phyloP scores from a whole-genome alignment of 1,140 invertebrate species.

The Caligus rogercresseyi region DNA sequence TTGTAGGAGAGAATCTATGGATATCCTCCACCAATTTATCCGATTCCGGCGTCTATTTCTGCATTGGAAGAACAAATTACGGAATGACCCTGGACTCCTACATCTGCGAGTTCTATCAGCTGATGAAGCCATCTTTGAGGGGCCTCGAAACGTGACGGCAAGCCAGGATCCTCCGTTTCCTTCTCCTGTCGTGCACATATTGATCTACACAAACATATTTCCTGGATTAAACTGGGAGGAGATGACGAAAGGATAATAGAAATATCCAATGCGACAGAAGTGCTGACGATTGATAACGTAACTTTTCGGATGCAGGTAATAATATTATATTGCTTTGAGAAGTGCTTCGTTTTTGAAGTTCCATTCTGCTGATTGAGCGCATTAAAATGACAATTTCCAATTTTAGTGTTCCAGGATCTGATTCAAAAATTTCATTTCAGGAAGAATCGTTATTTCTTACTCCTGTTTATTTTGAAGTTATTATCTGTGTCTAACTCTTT shows the following conservation, averaged over 20 bases:
- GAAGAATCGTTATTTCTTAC: too few species aligned
- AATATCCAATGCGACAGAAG: slow-evolving; percentile 37
- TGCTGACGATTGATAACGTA: slow-evolving; percentile 56
- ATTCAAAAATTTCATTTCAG: not conserved
- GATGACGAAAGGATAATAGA: slow-evolving; percentile 22
- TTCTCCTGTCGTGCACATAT: slow-evolving; percentile 12
- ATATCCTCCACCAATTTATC: not conserved
- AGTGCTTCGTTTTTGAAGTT: too few species aligned
- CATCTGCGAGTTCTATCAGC: slow-evolving; percentile 1
- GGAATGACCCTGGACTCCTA: slow-evolving; percentile 6
- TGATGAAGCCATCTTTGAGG: slow-evolving; percentile 10
- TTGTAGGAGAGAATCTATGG: slow-evolving; percentile 11
- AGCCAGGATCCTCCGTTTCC: not conserved
- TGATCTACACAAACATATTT: slow-evolving; percentile 6
- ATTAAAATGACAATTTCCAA: too few species aligned
- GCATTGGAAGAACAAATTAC: not conserved
- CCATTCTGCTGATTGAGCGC: too few species aligned
- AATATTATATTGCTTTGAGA: not conserved
- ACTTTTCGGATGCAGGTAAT: slow-evolving; percentile 49
- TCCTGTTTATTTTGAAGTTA: too few species aligned
- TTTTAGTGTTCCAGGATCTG: too few species aligned
- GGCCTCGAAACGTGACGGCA: slow-evolving; percentile 13
- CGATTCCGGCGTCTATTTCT: slow-evolving; percentile 8
- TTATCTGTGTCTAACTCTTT: too few species aligned
- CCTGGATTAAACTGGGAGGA: not conserved